Conservation (phyloP, 2,797 vertebrate species). For the Sebastes steindachneri region DNA sequence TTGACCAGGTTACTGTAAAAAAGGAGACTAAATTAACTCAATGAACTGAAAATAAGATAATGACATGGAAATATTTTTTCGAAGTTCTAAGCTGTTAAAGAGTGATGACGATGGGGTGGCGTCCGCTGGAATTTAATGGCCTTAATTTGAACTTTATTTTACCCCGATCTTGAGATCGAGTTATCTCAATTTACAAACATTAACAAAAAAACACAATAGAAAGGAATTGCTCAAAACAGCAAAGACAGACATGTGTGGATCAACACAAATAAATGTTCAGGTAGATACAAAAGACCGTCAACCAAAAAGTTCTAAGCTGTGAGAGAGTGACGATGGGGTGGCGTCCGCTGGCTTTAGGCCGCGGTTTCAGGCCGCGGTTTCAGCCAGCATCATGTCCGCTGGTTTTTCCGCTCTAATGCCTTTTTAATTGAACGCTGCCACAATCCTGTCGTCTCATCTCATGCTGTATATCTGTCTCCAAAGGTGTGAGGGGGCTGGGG, state of each 20-base stretch:
- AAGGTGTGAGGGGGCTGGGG: neutral
- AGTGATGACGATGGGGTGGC: too few relatives aligned
- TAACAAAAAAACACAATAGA: neutral
- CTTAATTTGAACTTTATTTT: too few relatives aligned
- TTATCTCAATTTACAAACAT: too few relatives aligned
- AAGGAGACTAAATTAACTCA: neutral
- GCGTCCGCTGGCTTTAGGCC: neutral
- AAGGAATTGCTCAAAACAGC: too few relatives aligned
- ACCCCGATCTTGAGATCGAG: too few relatives aligned
- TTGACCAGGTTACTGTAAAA: neutral
- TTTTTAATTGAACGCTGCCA: constrained; percentile 53
- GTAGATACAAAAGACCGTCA: too few relatives aligned
- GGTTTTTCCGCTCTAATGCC: constrained; percentile 32
- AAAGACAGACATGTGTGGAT: too few relatives aligned
- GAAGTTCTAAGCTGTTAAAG: too few relatives aligned
- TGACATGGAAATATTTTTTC: neutral
- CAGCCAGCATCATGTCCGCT: neutral
- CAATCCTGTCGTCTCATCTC: constrained; percentile 8
- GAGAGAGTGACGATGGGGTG: neutral
- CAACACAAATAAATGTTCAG: too few relatives aligned
- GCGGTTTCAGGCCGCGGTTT: neutral
- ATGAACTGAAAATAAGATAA: neutral
- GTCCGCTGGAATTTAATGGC: too few relatives aligned
- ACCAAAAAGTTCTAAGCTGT: neutral
- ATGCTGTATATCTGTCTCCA: constrained; percentile 28